A percentile compares a stretch with the other conserved stretches of the same genome.
phyloP scores from a whole-genome alignment of 2,888 invertebrate species.

The Rhagium mordax region DNA sequence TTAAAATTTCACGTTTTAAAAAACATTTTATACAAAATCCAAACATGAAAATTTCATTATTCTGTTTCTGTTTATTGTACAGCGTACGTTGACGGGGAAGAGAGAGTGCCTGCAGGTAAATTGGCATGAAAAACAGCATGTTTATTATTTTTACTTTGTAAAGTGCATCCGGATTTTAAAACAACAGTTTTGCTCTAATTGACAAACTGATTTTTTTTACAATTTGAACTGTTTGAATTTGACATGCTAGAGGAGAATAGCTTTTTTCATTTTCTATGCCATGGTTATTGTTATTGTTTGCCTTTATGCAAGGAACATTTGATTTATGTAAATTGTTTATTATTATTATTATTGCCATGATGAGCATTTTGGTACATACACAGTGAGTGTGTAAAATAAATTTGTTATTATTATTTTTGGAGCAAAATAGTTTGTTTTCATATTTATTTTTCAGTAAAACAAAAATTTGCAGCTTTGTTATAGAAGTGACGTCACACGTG shows the following conservation, averaged over 20 bases:
- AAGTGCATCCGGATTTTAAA: conserved; percentile 33
- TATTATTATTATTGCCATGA: background rate
- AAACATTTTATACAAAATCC: background rate
- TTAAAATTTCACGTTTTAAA: background rate
- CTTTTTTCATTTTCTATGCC: conserved; percentile 14
- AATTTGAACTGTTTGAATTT: conserved; percentile 12
- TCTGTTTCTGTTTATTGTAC: conserved; percentile 50
- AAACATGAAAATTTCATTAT: background rate
- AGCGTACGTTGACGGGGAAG: conserved; percentile 81
- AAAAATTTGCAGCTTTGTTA: no score
- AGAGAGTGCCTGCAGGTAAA: conserved; percentile 80
- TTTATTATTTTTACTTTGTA: conserved; percentile 39
- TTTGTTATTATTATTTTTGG: no score
- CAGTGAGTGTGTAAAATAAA: no score
- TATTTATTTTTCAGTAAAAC: no score
- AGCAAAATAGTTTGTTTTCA: no score
- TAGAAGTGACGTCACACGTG: no score
- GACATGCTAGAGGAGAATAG: conserved; percentile 5
- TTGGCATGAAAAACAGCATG: conserved; percentile 55
- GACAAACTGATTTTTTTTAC: conserved; percentile 18
- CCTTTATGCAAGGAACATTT: background rate
- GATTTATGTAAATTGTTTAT: background rate
- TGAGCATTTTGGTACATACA: background rate
- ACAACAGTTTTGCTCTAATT: conserved; percentile 24
- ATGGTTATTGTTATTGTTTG: background rate